Evolutionary conservation across 2,888 invertebrate genomes (phyloP), one percentile per base, ranked within the genome.

Genomic region (Sphaerophoria taeniata): DNA sequence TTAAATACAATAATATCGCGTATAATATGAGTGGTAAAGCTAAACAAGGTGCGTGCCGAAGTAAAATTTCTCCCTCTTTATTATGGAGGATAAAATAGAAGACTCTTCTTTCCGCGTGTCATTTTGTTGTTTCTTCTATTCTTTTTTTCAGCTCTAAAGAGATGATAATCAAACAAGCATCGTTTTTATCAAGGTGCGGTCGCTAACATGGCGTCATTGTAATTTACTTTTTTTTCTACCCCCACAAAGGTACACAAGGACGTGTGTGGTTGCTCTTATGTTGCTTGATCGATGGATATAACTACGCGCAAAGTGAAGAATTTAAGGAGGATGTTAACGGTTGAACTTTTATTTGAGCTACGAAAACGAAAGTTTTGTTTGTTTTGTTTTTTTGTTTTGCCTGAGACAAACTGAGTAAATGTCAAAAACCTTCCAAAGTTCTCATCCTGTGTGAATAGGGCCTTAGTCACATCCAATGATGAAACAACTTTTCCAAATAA

Each of bases 121-220:
- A 70, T 63, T 49, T 65, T n/a, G 39, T 47, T 49, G 36, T 49
- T 14, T 45, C 47, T 58, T n/a, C 16, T 34, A 24, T 39, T 55
- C 12, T 16, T 58, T 53, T 24, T 49, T 72, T 58, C 73, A 53
- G 55, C 81, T 83, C 83, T 81, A 69, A 75, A 45, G 69, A 85
- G 84, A 85, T 85, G 84, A 85, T 85, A 85, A 85, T 80, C 84
- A 85, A 85, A 85, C 76, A 81, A 85, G 84, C 84, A 85, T 85
- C 84, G 84, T 81, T 81, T 85, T 85, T 81, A 76, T 63, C 58
- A 85, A 85, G 84, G 84, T 85, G 84, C 61, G 84, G 80, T 47
- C 81, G 61, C 65, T 1, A 61, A 45, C 39, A 55, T 53, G 61
- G 67, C 51, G 51, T 60, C 60, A 60, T 12, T 60, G 43, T 56